Evolutionary conservation across 1,140 invertebrate species (phyloP).

Genomic region (Cotesia typhae): DNA sequence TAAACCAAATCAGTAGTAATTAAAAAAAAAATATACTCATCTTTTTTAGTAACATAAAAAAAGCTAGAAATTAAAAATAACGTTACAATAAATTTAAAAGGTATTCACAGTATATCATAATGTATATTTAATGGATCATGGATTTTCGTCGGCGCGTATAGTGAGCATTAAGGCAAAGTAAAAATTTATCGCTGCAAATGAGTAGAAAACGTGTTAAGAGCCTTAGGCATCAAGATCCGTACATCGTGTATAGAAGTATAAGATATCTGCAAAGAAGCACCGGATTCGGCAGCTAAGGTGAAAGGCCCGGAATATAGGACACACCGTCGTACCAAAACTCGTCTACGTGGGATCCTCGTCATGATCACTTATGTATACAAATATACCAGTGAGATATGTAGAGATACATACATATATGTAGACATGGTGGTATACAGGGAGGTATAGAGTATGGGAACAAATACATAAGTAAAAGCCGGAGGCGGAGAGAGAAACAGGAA

Average conservation of each 20-base stretch:
- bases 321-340: conserved; percentile 49
- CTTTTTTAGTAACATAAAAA: too few species aligned
- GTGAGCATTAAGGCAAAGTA: conserved; percentile 14
- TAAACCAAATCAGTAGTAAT: too few species aligned
- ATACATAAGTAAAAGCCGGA: not conserved
- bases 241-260: not conserved
- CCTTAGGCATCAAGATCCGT: conserved; percentile 21
- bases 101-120: not conserved
- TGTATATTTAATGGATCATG: conserved; percentile 6
- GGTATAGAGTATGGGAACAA: conserved; percentile 14
- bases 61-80: too few species aligned
- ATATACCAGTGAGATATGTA: too few species aligned
- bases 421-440: too few species aligned
- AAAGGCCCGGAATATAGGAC: conserved; percentile 62
- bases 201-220: conserved; percentile 27
- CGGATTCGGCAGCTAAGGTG: conserved; percentile 49
- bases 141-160: conserved; percentile 7
- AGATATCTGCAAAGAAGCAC: conserved; percentile 9
- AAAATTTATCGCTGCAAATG: conserved; percentile 27
- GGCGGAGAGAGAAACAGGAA: conserved; percentile 36
- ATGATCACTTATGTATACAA: not conserved
- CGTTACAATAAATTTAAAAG: too few species aligned
- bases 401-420: not conserved
- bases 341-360: conserved; percentile 53
- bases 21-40: too few species aligned